Evolutionary conservation across 2,888 invertebrate species (phyloP), one percentile per base, ranked within the genome.

Genomic region (Platycheirus albimanus): DNA sequence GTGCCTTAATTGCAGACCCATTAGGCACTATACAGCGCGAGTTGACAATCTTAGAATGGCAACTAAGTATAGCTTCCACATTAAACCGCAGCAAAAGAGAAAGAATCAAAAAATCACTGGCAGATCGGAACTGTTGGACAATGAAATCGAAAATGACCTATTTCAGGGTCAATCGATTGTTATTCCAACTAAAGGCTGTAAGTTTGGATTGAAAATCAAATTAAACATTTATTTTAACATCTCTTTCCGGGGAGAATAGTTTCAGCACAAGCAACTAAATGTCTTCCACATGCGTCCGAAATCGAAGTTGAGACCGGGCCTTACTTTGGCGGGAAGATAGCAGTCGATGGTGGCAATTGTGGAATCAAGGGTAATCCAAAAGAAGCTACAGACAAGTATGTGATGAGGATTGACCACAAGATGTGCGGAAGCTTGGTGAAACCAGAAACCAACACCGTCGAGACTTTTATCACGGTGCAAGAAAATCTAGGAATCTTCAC

Each of bases 241-340:
- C 66, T 45, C 24, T 63, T 86, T 49, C 33, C n/a, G n/a, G 24
- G 87, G n/a, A 56, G 1, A 15, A 52, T 89, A 96, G 96, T 96
- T 93, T 95, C 96, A 85, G 96, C 96, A 0, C 93, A 94, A 86
- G 96, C 96, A 3, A 96, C 95, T 0, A 94, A 95, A 88, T 96
- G 96, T 87, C 90, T 96, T 76, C 95, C 95, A 0, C 94, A 95
- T 86, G 95, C 95, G 41, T 96, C 95, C 58, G 96, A 96, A 89
- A 96, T 96, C 58, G 95, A 95, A 89, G 95, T 96, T 5, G 94
- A 95, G 11, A 96, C 96, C 0, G 96, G 96, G 0, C 96, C 96
- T 0, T 94, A 93, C 88, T 96, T 96, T 88, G 95, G 94, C 0
- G 96, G 96, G 1, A 93, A 95, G 78, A 95, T 96, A 78, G 94